Evolutionary conservation across 2,113 vertebrate genomes (phyloP), one percentile per base, ranked within the genome.

Genomic region (Chloropsis hardwickii): DNA sequence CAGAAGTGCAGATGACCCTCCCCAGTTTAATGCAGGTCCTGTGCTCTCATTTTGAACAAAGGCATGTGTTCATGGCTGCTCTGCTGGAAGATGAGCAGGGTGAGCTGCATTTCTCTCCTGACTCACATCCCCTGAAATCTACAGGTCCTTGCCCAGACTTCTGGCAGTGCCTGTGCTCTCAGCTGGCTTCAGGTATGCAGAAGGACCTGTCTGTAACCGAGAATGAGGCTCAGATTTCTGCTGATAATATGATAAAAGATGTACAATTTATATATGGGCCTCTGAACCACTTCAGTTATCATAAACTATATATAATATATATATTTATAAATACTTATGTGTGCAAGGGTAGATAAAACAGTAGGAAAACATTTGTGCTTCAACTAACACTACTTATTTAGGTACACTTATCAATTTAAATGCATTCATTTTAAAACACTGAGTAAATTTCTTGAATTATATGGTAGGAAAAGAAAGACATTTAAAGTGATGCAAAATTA

Each of bases 31-130:
- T 48, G 42, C n/a, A n/a, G 33, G 27, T 40, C n/a, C 19, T 6
- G 5, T 5, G 11, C 5, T 17, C 28, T n/a, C 66, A 22, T 4
- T 51, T 76, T 47, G 28, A 53, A 6, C 19, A 8, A 0, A 4
- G 1, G 3, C 40, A 42, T 48, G 35, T 40, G 57, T 37, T 37
- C 10, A 37, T 37, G 53, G 42, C 45, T 91, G 66, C 53, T 67
- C 53, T 70, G 42, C 66, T 69, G 33, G n/a, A 87, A 31, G 37
- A 44, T 27, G 33, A 73, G 14, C 5, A 73, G 14, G 5, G 31
- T n/a, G 22, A 95, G 47, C 51, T 66, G 74, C 28, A 10, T 79
- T 40, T 53, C 47, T 58, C 65, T 62, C n/a, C 82, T 84, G 64
- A 27, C 58, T 65, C 50, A 47, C 40, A 40, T 1, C 4, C 48